Conservation (phyloP, 2,113 vertebrate species). For the Sinocyclocheilus rhinocerous region DNA sequence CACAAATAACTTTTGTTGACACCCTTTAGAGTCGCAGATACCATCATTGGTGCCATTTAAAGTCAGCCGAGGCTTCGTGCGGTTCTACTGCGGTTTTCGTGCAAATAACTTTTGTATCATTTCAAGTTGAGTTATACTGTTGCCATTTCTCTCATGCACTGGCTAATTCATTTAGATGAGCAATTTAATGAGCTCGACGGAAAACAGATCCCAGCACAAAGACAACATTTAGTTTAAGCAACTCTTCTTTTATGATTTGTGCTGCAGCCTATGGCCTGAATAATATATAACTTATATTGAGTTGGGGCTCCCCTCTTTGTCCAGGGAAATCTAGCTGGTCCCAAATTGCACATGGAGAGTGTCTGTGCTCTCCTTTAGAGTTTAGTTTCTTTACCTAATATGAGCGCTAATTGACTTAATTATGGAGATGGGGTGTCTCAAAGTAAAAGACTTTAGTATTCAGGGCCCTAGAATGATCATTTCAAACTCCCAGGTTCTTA, state of each 20-base stretch:
- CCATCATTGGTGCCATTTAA: neutral
- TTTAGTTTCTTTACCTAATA: neutral
- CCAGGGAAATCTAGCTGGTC: conserved; percentile 52
- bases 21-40: neutral
- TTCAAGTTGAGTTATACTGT: neutral
- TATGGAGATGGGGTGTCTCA: conserved; percentile 31
- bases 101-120: neutral
- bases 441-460: conserved; percentile 35
- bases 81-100: neutral
- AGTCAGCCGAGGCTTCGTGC: neutral
- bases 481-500: neutral
- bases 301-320: conserved; percentile 43
- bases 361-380: conserved; percentile 19
- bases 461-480: neutral
- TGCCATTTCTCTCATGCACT: neutral
- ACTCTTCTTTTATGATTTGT: conserved; percentile 18
- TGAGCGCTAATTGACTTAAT: conserved; percentile 54
- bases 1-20: conserved; percentile 26
- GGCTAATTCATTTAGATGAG: conserved; percentile 30
- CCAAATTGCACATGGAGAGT: conserved; percentile 51
- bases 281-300: conserved; percentile 51
- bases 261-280: conserved; percentile 31
- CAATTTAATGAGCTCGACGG: neutral
- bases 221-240: conserved; percentile 42
- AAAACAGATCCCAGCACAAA: conserved; percentile 6